phyloP scores from a whole-genome alignment of 2,113 vertebrate species.

The Crypturellus undulatus region DNA sequence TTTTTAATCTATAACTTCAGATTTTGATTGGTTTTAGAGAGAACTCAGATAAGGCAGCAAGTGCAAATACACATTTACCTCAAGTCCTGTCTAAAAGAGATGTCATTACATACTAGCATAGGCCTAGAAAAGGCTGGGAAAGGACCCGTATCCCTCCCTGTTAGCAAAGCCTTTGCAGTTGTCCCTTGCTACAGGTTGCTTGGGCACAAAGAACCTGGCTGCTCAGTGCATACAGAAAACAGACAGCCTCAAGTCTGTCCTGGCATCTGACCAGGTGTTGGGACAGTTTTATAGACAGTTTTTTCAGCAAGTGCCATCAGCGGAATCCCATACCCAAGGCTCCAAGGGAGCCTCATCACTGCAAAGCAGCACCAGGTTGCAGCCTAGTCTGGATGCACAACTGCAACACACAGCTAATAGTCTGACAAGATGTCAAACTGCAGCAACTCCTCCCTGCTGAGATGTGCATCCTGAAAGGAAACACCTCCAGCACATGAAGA shows the following conservation, averaged over 20 bases:
- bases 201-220: not conserved
- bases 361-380: too few relatives aligned
- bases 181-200: fast-evolving
- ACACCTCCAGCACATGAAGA: too few relatives aligned
- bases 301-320: not conserved
- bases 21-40: not conserved
- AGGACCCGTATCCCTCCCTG: not conserved
- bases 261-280: not conserved
- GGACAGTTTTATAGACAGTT: not conserved
- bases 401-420: too few relatives aligned
- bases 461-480: too few relatives aligned
- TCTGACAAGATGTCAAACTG: too few relatives aligned
- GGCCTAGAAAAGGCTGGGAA: not conserved
- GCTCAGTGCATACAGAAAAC: not conserved
- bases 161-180: not conserved
- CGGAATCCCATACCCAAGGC: not conserved
- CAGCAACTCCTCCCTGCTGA: too few relatives aligned
- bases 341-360: not conserved
- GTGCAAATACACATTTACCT: not conserved
- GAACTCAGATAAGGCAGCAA: not conserved
- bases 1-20: not conserved
- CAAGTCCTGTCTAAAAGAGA: not conserved
- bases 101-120: not conserved
- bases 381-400: too few relatives aligned
- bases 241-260: not conserved